A percentile compares a stretch with the other conserved stretches of the same genome.
Evolutionary conservation across 2,888 invertebrate species (phyloP).

Genomic region (Eubasilissa splendida): DNA sequence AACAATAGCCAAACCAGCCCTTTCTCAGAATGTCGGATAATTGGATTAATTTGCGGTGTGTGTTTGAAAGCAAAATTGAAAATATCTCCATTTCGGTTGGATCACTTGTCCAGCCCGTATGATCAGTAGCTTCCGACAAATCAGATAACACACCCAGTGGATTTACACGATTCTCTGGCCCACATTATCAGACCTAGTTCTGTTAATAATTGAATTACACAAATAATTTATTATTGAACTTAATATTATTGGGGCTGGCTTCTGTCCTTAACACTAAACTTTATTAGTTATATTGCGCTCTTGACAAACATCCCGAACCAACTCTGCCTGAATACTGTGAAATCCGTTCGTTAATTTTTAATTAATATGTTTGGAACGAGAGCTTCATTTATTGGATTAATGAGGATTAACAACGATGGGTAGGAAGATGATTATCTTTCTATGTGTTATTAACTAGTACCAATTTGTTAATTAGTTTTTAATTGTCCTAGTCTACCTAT

Average conservation of each 20-base stretch:
- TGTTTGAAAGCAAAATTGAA: slow-evolving; percentile 39
- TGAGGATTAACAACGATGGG: too few species aligned
- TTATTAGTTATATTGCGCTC: not conserved
- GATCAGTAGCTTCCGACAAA: slow-evolving; percentile 48
- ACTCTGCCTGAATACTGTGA: too few species aligned
- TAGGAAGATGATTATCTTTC: too few species aligned
- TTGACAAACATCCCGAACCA: not conserved
- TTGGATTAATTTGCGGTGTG: slow-evolving; percentile 45
- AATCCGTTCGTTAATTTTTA: too few species aligned
- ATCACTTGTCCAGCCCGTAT: slow-evolving; percentile 51
- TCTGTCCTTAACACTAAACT: not conserved
- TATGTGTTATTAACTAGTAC: too few species aligned
- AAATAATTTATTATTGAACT: slow-evolving; percentile 16
- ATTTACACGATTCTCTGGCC: not conserved
- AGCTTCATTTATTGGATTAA: too few species aligned
- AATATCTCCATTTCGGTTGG: slow-evolving; percentile 45
- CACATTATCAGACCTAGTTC: not conserved
- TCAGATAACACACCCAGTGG: slow-evolving; percentile 43
- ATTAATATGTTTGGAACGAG: too few species aligned
- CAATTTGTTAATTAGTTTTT: too few species aligned
- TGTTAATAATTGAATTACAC: not conserved
- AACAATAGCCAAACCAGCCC: not conserved
- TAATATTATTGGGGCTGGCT: slow-evolving; percentile 2
- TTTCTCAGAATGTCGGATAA: slow-evolving; percentile 1
- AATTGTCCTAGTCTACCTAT: too few species aligned